These are phyloP conservation scores for Seira sanloemensis DNA, from an alignment of 2,888 invertebrate genomes.

Conservation along the genomic window DNA sequence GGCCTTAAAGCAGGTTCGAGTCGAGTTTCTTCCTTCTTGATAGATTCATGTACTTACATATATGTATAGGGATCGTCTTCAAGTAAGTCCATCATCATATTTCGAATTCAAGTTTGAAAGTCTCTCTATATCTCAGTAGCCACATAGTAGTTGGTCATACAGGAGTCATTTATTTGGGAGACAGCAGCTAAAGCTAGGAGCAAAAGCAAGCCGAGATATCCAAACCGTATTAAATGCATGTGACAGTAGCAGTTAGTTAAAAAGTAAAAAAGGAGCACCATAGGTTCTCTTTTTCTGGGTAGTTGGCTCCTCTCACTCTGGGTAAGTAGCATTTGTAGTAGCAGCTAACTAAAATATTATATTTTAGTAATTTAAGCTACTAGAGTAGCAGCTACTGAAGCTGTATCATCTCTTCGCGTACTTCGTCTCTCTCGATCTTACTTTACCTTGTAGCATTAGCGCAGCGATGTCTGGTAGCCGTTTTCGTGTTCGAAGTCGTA, in stretches of 20 bases:
- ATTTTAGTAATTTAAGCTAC: slow-evolving; percentile 66
- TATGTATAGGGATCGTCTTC: neutral
- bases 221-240: slow-evolving; percentile 34
- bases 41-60: too few species aligned
- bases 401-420: slow-evolving; percentile 33
- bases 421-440: neutral
- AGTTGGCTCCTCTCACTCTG: slow-evolving; percentile 7
- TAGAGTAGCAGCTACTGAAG: slow-evolving; percentile 62
- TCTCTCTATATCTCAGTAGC: slow-evolving; percentile 27
- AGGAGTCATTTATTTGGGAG: slow-evolving; percentile 62
- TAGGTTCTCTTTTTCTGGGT: slow-evolving; percentile 7
- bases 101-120: neutral
- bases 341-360: slow-evolving; percentile 62
- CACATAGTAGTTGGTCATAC: slow-evolving; percentile 52
- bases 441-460: neutral
- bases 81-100: slow-evolving; percentile 10
- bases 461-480: slow-evolving; percentile 7
- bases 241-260: slow-evolving; percentile 48
- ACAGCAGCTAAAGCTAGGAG: slow-evolving; percentile 27
- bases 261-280: slow-evolving; percentile 27
- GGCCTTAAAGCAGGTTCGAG: neutral
- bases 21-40: too few species aligned
- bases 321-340: slow-evolving; percentile 41
- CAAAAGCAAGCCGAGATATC: slow-evolving; percentile 19
- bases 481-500: neutral